Conservation (phyloP, 1,140 invertebrate genomes). For the Meteorus sp. region DNA sequence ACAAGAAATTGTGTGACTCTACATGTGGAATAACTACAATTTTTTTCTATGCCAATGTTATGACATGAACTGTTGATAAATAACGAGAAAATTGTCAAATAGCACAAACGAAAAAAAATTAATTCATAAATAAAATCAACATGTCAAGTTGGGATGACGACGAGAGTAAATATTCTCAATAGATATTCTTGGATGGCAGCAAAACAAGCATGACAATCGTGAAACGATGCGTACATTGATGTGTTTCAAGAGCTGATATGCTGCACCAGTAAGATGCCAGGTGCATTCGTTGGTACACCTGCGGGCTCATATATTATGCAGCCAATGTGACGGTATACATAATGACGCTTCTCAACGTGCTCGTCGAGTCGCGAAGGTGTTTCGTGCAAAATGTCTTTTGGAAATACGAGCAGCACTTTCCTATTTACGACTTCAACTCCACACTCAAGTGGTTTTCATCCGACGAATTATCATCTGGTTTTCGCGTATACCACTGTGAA, state of each 20-base stretch:
- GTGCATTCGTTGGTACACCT: constrained; percentile 12
- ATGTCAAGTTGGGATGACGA: too few relatives aligned
- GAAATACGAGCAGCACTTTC: neutral
- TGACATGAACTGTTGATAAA: too few relatives aligned
- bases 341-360: neutral
- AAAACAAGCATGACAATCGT: neutral
- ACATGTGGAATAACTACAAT: too few relatives aligned
- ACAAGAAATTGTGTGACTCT: too few relatives aligned
- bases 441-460: neutral
- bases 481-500: neutral
- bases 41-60: too few relatives aligned
- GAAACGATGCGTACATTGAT: neutral
- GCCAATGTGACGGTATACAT: neutral
- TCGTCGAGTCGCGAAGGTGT: neutral
- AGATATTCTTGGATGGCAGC: too few relatives aligned
- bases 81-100: too few relatives aligned
- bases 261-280: constrained; percentile 9
- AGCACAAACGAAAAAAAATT: too few relatives aligned
- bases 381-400: neutral
- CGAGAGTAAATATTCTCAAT: too few relatives aligned
- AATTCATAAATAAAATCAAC: too few relatives aligned
- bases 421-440: neutral
- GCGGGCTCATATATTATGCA: constrained; percentile 20
- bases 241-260: neutral
- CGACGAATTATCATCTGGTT: neutral